Evolutionary conservation across 30 jellyfish, hydroid and myxozoan genomes (phyloP), one percentile per base, ranked within the genome.

Genomic region (Aurelia aurita complex sp. Pacific): DNA sequence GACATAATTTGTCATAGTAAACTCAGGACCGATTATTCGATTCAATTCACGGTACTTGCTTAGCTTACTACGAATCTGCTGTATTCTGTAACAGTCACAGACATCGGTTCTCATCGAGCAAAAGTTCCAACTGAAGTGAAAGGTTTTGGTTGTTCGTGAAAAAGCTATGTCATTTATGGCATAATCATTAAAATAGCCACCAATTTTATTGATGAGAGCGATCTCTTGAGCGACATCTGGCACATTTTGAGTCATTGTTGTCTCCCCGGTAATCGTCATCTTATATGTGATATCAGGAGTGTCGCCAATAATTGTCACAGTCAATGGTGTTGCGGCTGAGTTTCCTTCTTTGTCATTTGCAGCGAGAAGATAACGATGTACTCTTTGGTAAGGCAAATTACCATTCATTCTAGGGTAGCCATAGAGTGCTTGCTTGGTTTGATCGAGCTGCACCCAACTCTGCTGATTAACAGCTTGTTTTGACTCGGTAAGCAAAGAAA

Each of bases 341-440:
- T 82, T 71, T 15, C 97, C 97, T 16, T 77, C 67, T 43, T 68
- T 77, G 62, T 95, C 97, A 11, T 89, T 90, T 29, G 99, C 99
- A 12, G 74, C 87, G 67, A 95, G 32, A 15, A 74, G 79, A 79
- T 95, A 95, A 29, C 62, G 71, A 53, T 16, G 85, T 2, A 17
- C 64, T 63, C 85, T 61, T 70, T 69, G 85, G 40, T 68, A 63
- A 14, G 75, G 81, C 6, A 33, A 68, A 18, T 43, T 50, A 1
- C 53, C 79, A 19, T 80, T 83, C 67, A 92, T 23, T 77, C 96
- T 59, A 43, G 98, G 97, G 43, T 85, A 88, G 5, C 98, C 98
- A 61, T 74, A 71, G 33, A 93, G 29, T 32, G 69, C 50, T 63
- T 82, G 98, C 61, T 64, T 88, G 23, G 50, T 33, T 18, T 69